Conservation (phyloP, 2,797 vertebrate species). For the Knipowitschia caucasica region DNA sequence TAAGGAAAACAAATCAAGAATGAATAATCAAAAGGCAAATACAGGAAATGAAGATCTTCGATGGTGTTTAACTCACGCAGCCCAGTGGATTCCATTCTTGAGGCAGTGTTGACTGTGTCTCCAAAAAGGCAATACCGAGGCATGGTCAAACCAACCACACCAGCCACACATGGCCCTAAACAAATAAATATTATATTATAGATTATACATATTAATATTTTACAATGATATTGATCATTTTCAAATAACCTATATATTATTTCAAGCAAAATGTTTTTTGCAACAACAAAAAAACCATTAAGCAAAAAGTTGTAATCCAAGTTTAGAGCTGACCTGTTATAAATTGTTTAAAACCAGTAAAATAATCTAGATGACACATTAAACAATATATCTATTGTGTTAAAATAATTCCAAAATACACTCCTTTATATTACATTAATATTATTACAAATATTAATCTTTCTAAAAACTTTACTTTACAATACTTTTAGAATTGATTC, state of each 20-base stretch:
- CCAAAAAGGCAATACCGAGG: slow-evolving; percentile 87
- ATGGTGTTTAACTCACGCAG: slow-evolving; percentile 71
- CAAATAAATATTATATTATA: not conserved
- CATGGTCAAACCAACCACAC: slow-evolving; percentile 84
- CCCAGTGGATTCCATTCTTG: slow-evolving; percentile 86
- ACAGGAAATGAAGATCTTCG: not conserved
- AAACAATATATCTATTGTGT: no score
- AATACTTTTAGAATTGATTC: no score
- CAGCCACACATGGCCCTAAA: slow-evolving; percentile 80
- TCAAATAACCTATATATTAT: not conserved
- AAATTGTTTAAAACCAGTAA: no score
- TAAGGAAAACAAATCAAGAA: not conserved
- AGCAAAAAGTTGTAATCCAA: no score
- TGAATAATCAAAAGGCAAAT: not conserved
- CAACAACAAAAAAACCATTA: no score
- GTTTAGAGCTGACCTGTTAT: no score
- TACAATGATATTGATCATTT: not conserved
- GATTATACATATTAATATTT: not conserved
- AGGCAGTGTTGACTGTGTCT: slow-evolving; percentile 86
- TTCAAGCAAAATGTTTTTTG: no score
- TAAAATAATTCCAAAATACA: no score
- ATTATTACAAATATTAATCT: no score
- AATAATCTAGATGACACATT: no score
- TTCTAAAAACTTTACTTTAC: no score
- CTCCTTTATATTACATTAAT: no score